These are phyloP conservation scores for Xanthorhoe designata DNA, from an alignment of 2,888 invertebrate genomes.

Conservation along the genomic window DNA sequence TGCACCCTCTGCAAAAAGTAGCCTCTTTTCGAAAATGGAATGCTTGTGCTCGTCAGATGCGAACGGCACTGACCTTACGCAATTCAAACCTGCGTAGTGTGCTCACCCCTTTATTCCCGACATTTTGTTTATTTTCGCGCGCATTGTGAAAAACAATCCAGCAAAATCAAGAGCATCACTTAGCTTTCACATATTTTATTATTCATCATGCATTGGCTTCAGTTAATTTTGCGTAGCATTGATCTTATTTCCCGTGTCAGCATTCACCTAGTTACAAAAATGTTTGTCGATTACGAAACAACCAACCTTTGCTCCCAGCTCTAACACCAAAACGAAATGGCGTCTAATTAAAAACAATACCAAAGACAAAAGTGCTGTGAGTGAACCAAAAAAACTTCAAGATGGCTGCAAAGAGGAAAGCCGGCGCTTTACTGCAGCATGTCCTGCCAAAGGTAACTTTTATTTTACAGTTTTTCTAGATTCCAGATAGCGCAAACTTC, in stretches of 20 bases:
- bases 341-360: constrained; percentile 66
- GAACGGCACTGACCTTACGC: constrained; percentile 64
- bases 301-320: constrained; percentile 38
- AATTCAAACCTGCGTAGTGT: constrained; percentile 49
- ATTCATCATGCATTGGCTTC: not conserved
- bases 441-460: constrained; percentile 83
- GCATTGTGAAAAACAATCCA: constrained; percentile 19
- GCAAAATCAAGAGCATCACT: constrained; percentile 17
- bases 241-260: constrained; percentile 29
- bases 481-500: constrained; percentile 53
- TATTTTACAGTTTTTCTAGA: constrained; percentile 54
- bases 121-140: constrained; percentile 33
- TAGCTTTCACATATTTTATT: not conserved
- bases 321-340: constrained; percentile 58
- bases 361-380: constrained; percentile 75
- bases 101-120: constrained; percentile 33
- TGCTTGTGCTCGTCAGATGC: constrained; percentile 54
- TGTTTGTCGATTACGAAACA: constrained; percentile 40
- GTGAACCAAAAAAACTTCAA: constrained; percentile 66
- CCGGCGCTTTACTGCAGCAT: constrained; percentile 86
- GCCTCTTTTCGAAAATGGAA: constrained; percentile 67
- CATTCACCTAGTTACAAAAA: constrained; percentile 29
- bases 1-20: constrained; percentile 68
- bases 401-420: constrained; percentile 88
- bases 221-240: constrained; percentile 12